A percentile compares a stretch with the other conserved stretches of the same genome.
Conservation (phyloP, 2,113 vertebrate genomes). For the Sceloporus undulatus region DNA sequence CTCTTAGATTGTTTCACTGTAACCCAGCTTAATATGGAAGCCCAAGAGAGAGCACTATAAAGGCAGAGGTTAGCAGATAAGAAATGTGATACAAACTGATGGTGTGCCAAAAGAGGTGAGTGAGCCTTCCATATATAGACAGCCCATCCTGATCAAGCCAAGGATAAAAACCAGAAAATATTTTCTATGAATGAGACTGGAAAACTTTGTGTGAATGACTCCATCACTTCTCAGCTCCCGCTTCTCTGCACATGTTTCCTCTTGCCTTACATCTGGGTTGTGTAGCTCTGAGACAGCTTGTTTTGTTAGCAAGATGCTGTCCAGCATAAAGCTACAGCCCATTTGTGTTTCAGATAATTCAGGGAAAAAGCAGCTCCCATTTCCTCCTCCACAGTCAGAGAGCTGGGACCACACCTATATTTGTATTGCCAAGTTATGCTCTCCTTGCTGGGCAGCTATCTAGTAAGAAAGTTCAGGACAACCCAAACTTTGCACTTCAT, state of each 20-base stretch:
- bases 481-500: not conserved
- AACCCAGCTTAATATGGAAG: not conserved
- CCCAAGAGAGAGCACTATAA: not conserved
- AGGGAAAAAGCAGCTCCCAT: not conserved
- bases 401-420: not conserved
- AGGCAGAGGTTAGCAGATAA: not conserved
- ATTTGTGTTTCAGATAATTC: not conserved
- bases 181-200: not conserved
- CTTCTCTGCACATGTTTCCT: not conserved
- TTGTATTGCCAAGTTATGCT: not conserved
- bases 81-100: not conserved
- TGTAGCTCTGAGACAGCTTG: not conserved
- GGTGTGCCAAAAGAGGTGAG: not conserved
- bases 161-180: not conserved
- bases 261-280: not conserved
- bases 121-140: not conserved
- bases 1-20: not conserved
- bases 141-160: no score
- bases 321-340: not conserved
- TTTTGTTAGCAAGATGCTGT: not conserved
- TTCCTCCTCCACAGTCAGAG: not conserved
- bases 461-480: conserved; percentile 13
- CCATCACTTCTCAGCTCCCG: not conserved
- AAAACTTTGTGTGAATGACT: not conserved
- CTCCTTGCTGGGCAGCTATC: not conserved